Evolutionary conservation across 1,140 invertebrate species (phyloP).

Genomic region (Macrostomum lignano): DNA sequence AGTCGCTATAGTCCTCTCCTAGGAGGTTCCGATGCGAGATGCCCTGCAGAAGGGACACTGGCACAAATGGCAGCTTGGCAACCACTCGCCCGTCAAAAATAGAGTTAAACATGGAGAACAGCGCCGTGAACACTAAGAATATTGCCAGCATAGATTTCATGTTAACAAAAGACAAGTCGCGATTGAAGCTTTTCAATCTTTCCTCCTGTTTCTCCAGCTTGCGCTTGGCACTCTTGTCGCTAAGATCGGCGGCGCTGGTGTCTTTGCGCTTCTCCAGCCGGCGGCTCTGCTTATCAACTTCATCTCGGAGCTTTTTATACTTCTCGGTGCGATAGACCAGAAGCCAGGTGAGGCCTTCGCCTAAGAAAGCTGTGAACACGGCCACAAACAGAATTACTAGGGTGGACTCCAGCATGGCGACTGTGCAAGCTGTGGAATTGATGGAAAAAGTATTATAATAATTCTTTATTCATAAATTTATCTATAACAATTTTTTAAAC

Average conservation of each 20-base stretch:
- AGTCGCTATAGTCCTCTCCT: conserved; percentile 90
- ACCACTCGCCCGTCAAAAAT: conserved; percentile 94
- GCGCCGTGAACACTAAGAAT: conserved; percentile 69
- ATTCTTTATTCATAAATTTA: no score
- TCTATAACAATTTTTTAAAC: no score
- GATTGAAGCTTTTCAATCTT: conserved; percentile 76
- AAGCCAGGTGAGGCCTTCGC: conserved; percentile 83
- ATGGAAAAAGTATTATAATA: no score
- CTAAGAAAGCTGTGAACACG: conserved; percentile 69
- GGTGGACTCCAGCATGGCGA: no score
- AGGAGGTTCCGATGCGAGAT: conserved; percentile 76
- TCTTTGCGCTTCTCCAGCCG: conserved; percentile 86
- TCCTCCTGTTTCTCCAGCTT: conserved; percentile 77
- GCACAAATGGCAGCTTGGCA: conserved; percentile 74
- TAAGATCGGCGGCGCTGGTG: conserved; percentile 49
- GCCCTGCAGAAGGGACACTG: conserved; percentile 80
- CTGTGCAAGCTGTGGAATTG: no score
- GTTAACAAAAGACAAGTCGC: conserved; percentile 84
- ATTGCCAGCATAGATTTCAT: conserved; percentile 99
- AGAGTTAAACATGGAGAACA: conserved; percentile 83
- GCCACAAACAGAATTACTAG: conserved; percentile 59
- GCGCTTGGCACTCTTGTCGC: conserved; percentile 73
- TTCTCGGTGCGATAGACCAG: conserved; percentile 92
- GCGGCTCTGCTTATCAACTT: conserved; percentile 80
- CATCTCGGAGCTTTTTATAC: conserved; percentile 74